Evolutionary conservation across 2,888 invertebrate species (phyloP).

Genomic region (Yponomeuta plumbellus): DNA sequence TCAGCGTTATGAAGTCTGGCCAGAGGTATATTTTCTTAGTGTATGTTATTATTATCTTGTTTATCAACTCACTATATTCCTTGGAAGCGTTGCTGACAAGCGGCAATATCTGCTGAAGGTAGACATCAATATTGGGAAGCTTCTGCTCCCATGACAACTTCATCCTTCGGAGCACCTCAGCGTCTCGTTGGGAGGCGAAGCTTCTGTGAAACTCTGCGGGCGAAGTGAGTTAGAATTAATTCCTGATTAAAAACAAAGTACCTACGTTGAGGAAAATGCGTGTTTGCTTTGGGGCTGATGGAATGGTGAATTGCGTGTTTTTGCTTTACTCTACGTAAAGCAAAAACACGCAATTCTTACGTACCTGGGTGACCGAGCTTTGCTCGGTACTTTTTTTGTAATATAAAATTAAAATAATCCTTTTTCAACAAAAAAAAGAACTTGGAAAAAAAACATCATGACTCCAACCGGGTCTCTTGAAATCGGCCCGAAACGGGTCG

Average conservation of each 20-base stretch:
- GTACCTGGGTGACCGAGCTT: too few species aligned
- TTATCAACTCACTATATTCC: slow-evolving; percentile 51
- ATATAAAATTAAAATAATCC: too few species aligned
- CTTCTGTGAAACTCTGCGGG: slow-evolving; percentile 56
- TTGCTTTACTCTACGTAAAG: too few species aligned
- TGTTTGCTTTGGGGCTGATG: background rate
- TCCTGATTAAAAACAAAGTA: background rate
- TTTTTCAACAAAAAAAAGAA: too few species aligned
- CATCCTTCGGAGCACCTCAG: slow-evolving; percentile 47
- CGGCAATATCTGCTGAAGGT: slow-evolving; percentile 60
- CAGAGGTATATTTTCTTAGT: too few species aligned
- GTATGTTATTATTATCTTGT: background rate
- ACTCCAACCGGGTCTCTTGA: too few species aligned
- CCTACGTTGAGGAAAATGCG: slow-evolving; percentile 6
- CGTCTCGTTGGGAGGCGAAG: slow-evolving; percentile 57
- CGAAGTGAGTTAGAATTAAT: background rate
- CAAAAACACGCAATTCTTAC: too few species aligned
- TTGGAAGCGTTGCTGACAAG: slow-evolving; percentile 60
- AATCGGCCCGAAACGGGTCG: too few species aligned
- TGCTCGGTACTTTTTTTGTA: too few species aligned
- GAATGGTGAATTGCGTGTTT: background rate
- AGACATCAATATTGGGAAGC: slow-evolving; percentile 54
- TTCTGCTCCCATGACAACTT: slow-evolving; percentile 66
- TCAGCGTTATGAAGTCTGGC: too few species aligned
- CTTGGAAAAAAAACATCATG: too few species aligned